Evolutionary conservation across 2,797 vertebrate species (phyloP).

Genomic region (Chlorospingus flavigularis): DNA sequence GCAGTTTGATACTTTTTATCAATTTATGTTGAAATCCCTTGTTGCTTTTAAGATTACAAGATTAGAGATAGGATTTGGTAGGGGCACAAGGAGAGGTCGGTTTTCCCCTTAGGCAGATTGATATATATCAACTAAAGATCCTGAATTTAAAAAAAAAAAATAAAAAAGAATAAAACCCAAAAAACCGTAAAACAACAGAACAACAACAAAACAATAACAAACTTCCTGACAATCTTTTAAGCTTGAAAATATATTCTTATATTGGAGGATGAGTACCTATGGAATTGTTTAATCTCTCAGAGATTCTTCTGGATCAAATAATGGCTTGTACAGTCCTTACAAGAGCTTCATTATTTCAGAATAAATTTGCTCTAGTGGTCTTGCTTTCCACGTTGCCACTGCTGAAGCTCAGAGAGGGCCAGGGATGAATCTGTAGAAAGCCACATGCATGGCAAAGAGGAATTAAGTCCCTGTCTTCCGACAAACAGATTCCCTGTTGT

Average conservation of each 20-base stretch:
- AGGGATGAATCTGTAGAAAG: not conserved
- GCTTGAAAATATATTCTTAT: not conserved
- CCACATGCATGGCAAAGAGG: not conserved
- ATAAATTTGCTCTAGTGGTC: not conserved
- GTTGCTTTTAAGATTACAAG: not conserved
- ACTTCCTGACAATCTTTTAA: not conserved
- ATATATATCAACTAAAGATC: not conserved
- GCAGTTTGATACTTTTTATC: not conserved
- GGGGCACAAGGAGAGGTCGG: rapidly evolving
- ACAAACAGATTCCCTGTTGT: not conserved
- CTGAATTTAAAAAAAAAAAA: not conserved
- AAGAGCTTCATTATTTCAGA: not conserved
- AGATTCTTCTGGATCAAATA: not conserved
- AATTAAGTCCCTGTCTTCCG: not conserved
- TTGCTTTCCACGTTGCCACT: not conserved
- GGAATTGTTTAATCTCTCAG: not conserved
- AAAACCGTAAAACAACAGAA: not conserved
- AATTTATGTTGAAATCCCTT: not conserved
- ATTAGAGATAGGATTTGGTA: not conserved
- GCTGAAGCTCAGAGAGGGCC: not conserved
- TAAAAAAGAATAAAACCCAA: not conserved
- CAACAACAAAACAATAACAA: not conserved
- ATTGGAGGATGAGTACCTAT: not conserved
- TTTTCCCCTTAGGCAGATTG: not conserved
- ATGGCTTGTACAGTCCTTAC: not conserved